Conservation (phyloP, 1,140 invertebrate genomes). For the Drosophila funebris region DNA sequence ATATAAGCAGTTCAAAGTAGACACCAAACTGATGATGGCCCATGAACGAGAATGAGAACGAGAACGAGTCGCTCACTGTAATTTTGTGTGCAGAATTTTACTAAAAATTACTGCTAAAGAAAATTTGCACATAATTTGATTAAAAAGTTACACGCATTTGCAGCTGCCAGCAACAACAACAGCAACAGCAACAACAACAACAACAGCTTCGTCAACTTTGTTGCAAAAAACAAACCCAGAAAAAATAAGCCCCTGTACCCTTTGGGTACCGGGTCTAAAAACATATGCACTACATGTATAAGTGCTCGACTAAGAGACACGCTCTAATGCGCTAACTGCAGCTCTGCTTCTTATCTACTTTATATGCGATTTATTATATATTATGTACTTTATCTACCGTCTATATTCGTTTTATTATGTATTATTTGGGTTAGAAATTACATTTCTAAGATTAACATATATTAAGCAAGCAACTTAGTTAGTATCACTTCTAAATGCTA, state of each 20-base stretch:
- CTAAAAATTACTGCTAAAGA: constrained; percentile 80
- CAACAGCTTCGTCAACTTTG: constrained; percentile 60
- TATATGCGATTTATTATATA: too few relatives aligned
- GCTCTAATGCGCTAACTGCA: too few relatives aligned
- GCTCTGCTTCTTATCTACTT: too few relatives aligned
- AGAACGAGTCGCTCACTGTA: constrained; percentile 46
- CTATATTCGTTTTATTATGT: too few relatives aligned
- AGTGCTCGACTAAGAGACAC: too few relatives aligned
- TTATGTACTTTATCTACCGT: too few relatives aligned
- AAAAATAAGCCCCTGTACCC: too few relatives aligned
- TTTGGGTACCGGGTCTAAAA: too few relatives aligned
- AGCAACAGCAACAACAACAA: constrained; percentile 32
- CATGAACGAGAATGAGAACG: constrained; percentile 15
- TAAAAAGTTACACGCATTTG: constrained; percentile 82
- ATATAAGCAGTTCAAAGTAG: constrained; percentile 44
- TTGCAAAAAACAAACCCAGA: constrained; percentile 33
- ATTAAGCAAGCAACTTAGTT: too few relatives aligned
- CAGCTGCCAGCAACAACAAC: constrained; percentile 50
- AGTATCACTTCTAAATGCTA: too few relatives aligned
- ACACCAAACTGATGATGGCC: constrained; percentile 29
- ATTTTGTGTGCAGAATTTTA: constrained; percentile 74
- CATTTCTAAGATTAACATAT: too few relatives aligned
- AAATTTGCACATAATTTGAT: constrained; percentile 83
- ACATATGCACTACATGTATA: background rate
- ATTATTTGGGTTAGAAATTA: too few relatives aligned